A percentile compares a stretch with the other conserved stretches of the same genome.
Conservation (phyloP, 2,888 invertebrate genomes). For the Brachypalpus laphriformis region DNA sequence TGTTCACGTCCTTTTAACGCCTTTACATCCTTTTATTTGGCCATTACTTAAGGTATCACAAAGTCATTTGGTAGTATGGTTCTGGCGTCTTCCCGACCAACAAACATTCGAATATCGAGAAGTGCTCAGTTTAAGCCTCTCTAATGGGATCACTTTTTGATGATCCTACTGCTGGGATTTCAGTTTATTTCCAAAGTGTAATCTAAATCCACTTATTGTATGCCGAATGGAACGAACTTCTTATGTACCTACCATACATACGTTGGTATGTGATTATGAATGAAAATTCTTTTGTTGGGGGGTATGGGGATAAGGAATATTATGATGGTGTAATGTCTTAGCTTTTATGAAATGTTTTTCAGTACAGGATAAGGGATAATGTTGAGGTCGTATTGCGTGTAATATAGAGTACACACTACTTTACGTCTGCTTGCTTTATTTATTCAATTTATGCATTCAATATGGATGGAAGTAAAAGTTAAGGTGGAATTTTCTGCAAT, state of each 20-base stretch:
- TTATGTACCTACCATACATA: not conserved
- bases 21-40: constrained; percentile 54
- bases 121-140: constrained; percentile 47
- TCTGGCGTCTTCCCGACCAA: constrained; percentile 7
- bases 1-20: constrained; percentile 50
- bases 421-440: not conserved
- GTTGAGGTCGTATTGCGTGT: not conserved
- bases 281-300: not conserved
- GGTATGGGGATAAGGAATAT: not conserved
- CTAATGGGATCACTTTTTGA: constrained; percentile 60
- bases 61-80: constrained; percentile 45
- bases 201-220: constrained; percentile 54
- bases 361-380: not conserved
- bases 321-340: not conserved
- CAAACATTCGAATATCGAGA: constrained; percentile 34
- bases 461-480: not conserved
- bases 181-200: constrained; percentile 37
- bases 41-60: constrained; percentile 53
- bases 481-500: not conserved
- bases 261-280: constrained; percentile 11
- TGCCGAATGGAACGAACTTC: not conserved
- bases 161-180: constrained; percentile 51
- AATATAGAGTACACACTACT: not conserved
- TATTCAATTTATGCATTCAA: not conserved
- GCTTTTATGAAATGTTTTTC: not conserved